Base-by-base conservation (phyloP, 2,113 vertebrate species). In the Mellivora capensis region DNA sequence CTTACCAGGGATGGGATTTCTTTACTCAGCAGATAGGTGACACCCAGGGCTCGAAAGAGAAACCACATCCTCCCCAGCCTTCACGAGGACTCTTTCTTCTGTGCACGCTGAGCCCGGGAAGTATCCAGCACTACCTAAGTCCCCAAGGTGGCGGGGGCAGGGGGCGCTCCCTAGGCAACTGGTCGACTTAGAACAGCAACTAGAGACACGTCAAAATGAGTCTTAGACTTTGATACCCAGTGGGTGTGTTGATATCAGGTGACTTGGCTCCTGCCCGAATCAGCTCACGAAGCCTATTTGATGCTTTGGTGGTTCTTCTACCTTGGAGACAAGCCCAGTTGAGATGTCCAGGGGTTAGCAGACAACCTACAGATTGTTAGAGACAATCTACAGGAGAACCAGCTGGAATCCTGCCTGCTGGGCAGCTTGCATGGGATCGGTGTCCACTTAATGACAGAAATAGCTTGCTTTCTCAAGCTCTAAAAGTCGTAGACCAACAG, bases 401-500 rank as follows among this genome's bases (percentile, higher is more conserved):
- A 37, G 5, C 25, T 52, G 25, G 52, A 80, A 23, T 10, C 6
- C 29, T 13, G 0, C 14, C 27, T 77, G 9, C 23, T 7, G n/a
- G 14, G 49, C 27, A 54, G 67, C 42, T 17, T 67, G 44, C 27
- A 6, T n/a, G 3, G 29, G 52, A 72, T 42, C 52, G 76, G 61
- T 34, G 27, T 64, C 37, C 37, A 39, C 23, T n/a, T 59, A 54
- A 23, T 94, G 81, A 84, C 49, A 86, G 47, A 84, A 87, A 84
- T 95, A 39, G 80, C 23, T 96, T 34, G 29, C 91, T 98, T 97
- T 90, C 44, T 3, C 47, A 42, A 85, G 79, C 74, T 83, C 97
- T 96, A n/a, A 93, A 93, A 93, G 79, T 42, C 49, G 89, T 59
- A 67, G 59, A 80, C 88, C 25, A 74, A 80, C 44, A 87, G 92